Percentiles rank a stretch among this genome's conserved stretches.
These are phyloP conservation scores for Vireo griseus DNA, from an alignment of 2,797 vertebrate genomes.

Conservation along the genomic window DNA sequence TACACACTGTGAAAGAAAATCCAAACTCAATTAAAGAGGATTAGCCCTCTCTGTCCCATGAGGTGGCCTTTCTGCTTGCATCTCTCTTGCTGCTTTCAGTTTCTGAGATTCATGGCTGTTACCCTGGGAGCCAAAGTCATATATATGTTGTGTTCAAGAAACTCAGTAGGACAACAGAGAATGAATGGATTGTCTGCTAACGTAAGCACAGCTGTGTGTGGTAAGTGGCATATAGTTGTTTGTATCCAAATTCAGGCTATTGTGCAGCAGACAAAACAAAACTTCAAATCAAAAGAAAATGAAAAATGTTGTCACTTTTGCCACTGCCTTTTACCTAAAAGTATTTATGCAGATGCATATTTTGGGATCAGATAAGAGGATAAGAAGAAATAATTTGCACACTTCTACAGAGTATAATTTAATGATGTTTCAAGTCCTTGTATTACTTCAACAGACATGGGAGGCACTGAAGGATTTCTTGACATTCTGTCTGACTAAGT, in stretches of 20 bases:
- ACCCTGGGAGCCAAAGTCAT: background rate
- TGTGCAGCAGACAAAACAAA: background rate
- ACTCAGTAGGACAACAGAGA: background rate
- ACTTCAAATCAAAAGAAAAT: background rate
- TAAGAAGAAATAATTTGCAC: background rate
- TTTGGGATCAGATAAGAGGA: background rate
- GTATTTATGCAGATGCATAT: background rate
- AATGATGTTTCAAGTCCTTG: background rate
- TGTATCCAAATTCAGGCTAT: background rate
- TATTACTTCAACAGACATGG: background rate
- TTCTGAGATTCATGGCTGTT: background rate
- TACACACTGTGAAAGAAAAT: background rate
- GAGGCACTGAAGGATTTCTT: background rate
- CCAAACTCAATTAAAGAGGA: background rate
- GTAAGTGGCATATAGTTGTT: background rate
- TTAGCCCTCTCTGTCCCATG: background rate
- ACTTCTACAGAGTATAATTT: background rate
- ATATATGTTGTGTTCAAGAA: background rate
- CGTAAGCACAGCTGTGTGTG: background rate
- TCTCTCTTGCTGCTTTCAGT: background rate
- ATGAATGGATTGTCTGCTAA: background rate
- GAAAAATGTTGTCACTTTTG: background rate
- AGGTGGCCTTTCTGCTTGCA: background rate
- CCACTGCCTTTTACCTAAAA: background rate
- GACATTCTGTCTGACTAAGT: background rate